phyloP scores from a whole-genome alignment of 64 coral and sea anemone species.

The Stichodactyla helianthus region DNA sequence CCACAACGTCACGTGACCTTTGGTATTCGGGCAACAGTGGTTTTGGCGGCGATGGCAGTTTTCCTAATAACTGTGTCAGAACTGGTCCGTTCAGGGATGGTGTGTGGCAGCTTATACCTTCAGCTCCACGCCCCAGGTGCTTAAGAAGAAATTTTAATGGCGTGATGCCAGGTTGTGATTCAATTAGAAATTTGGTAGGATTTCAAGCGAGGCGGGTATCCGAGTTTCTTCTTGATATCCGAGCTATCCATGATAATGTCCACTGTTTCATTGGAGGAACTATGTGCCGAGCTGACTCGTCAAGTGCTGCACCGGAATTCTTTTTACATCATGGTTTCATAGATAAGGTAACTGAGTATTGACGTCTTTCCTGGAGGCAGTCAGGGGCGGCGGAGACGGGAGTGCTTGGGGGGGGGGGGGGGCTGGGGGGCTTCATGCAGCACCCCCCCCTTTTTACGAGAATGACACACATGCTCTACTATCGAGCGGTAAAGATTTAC shows the following conservation, averaged over 20 bases:
- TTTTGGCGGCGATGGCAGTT: constrained; percentile 45
- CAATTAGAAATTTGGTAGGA: not conserved
- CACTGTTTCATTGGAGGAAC: constrained; percentile 45
- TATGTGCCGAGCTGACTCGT: constrained; percentile 23
- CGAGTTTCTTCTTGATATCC: not conserved
- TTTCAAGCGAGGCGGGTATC: not conserved
- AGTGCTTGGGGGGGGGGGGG: too few species aligned
- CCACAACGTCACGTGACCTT: not conserved
- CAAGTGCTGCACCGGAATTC: constrained; percentile 53
- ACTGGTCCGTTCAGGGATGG: constrained; percentile 37
- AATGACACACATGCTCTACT: too few species aligned
- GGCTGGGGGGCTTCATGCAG: too few species aligned
- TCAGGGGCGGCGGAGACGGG: too few species aligned
- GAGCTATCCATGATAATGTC: constrained; percentile 21
- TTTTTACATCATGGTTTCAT: constrained; percentile 47
- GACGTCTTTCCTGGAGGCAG: too few species aligned
- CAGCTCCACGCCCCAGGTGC: not conserved
- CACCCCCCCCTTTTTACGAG: too few species aligned
- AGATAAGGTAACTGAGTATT: constrained; percentile 13
- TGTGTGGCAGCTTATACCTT: constrained; percentile 20
- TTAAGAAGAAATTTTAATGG: constrained; percentile 24
- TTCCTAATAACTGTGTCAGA: not conserved
- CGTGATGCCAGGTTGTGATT: not conserved
- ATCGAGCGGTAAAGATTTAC: too few species aligned
- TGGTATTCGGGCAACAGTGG: constrained; percentile 24